A percentile compares a stretch with the other conserved stretches of the same genome.
phyloP scores from a whole-genome alignment of 2,113 vertebrate genomes.

The Osmerus eperlanus region DNA sequence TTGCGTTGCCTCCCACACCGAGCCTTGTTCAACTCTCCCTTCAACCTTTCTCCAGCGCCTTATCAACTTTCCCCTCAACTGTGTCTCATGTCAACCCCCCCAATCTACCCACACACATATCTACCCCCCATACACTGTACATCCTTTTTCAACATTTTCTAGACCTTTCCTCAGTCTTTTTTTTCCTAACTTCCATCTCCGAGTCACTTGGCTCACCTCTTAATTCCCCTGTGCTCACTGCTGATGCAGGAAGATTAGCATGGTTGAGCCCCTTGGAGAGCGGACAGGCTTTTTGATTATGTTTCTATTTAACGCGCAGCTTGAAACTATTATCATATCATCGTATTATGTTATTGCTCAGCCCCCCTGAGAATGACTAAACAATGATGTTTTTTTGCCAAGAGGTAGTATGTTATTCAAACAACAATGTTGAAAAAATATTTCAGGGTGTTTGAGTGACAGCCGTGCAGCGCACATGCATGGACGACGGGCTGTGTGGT shows the following conservation, averaged over 20 bases:
- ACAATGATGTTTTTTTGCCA: constrained; percentile 49
- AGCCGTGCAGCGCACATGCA: constrained; percentile 6
- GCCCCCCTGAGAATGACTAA: constrained; percentile 36
- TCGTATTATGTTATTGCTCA: constrained; percentile 37
- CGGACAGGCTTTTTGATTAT: constrained; percentile 39
- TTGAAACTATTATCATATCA: constrained; percentile 54
- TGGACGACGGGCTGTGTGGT: neutral
- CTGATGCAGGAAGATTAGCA: constrained; percentile 41
- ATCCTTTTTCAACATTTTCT: constrained; percentile 3
- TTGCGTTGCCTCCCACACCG: neutral
- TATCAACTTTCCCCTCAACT: neutral
- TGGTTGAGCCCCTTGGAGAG: constrained; percentile 49
- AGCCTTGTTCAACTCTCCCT: neutral
- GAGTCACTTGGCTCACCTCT: neutral
- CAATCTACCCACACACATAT: constrained; percentile 37
- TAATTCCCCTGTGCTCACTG: neutral
- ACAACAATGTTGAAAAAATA: constrained; percentile 38
- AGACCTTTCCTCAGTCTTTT: neutral
- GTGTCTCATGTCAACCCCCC: neutral
- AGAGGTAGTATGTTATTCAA: constrained; percentile 60
- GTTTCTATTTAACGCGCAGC: constrained; percentile 48
- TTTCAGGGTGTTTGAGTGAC: constrained; percentile 44
- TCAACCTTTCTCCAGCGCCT: neutral
- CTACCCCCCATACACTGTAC: constrained; percentile 17
- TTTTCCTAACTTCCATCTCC: constrained; percentile 20